Evolutionary conservation across 2,113 vertebrate genomes (phyloP), one percentile per base, ranked within the genome.

Genomic region (Pseudorhombus dupliciocellatus): DNA sequence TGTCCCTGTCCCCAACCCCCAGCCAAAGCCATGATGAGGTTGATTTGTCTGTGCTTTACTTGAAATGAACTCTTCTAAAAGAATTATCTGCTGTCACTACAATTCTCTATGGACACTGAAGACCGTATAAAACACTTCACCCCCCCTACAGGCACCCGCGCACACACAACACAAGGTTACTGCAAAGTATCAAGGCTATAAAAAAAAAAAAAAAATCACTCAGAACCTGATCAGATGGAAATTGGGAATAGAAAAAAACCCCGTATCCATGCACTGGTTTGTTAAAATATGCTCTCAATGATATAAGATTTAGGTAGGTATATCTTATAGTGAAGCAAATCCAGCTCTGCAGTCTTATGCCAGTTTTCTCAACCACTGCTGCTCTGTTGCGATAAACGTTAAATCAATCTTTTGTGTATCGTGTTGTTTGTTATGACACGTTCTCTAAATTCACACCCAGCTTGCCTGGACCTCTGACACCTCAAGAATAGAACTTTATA

Each of bases 1-100:
- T 61, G 50, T 1, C 20, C 7, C 20, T 48, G 18, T 50, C 46
- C 20, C 20, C 46, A 50, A 21, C 20, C 46, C 40, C 62, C 69
- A 28, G 46, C 57, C 42, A 15, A 61, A 70, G 67, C 70, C 79
- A 77, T 74, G 81, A 84, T 37, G 46, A 69, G 77, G 69, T 81
- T 69, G 66, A 85, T 77, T 86, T 76, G 54, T 73, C 72, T 77
- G 44, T 66, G 68, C 70, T 75, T 84, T 51, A 4, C 77, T 84
- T 77, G 63, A 86, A 87, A 78, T 80, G 72, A 77, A 75, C 84
- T 78, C 75, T 52, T 83, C 70, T 77, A 75, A 79, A 77, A 83
- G 64, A 87, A 87, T 89, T 83, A 90, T 88, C 84, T 87, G 87
- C 87, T 85, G 89, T 88, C 89, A 88, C 69, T 79, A 68, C 60